phyloP scores from a whole-genome alignment of 2,888 invertebrate genomes.

The Heteromurus nitidus region DNA sequence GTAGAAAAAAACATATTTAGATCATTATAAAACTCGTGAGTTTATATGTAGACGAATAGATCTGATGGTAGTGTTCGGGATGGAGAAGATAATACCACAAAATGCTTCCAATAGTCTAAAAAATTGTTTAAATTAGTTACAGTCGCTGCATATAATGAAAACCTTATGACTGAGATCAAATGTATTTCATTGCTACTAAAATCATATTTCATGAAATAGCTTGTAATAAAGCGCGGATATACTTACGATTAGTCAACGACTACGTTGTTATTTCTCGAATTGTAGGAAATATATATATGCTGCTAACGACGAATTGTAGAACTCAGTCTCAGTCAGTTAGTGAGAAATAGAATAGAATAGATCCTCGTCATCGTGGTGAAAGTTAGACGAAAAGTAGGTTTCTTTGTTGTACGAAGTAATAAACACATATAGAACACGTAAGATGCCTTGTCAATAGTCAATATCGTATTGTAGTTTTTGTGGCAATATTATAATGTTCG shows the following conservation, averaged over 20 bases:
- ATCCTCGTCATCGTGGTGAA: background rate
- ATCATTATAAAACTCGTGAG: background rate
- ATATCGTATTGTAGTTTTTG: too few species aligned
- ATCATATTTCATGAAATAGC: background rate
- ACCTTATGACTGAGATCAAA: background rate
- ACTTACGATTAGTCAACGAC: background rate
- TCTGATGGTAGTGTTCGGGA: background rate
- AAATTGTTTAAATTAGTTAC: too few species aligned
- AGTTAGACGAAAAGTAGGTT: too few species aligned
- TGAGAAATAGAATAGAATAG: background rate
- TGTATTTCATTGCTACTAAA: background rate
- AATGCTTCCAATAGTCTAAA: too few species aligned
- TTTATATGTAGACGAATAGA: background rate
- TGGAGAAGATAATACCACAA: background rate
- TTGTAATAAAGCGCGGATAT: background rate
- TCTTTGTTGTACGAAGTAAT: too few species aligned
- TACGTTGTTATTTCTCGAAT: background rate
- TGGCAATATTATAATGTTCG: too few species aligned
- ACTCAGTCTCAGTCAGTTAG: background rate
- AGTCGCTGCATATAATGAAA: background rate
- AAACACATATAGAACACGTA: too few species aligned
- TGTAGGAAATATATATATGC: too few species aligned
- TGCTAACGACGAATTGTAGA: background rate
- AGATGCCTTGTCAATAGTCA: too few species aligned
- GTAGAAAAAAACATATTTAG: conserved; percentile 35